phyloP scores from a whole-genome alignment of 2,113 vertebrate species.

The Brevimyrus niger region DNA sequence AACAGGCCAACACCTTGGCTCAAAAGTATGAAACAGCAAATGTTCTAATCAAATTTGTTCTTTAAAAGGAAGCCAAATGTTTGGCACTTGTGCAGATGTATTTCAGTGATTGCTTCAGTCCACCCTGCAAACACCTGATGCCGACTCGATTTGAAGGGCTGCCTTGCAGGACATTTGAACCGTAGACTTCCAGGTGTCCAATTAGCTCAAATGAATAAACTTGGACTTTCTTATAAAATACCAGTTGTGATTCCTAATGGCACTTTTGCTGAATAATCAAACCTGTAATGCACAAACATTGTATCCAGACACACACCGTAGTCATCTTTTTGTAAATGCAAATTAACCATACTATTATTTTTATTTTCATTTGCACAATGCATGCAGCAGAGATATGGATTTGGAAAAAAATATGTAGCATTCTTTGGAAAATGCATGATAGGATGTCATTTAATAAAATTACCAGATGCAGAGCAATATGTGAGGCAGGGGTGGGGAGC shows the following conservation, averaged over 20 bases:
- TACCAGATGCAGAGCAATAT: background rate
- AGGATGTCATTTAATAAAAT: background rate
- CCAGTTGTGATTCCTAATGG: background rate
- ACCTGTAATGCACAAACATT: background rate
- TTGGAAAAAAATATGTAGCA: background rate
- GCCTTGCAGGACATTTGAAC: background rate
- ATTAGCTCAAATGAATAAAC: background rate
- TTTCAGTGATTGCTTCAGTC: conserved; percentile 44
- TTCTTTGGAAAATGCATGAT: background rate
- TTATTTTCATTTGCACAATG: background rate
- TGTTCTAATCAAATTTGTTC: conserved; percentile 72
- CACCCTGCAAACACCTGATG: background rate
- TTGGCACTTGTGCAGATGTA: conserved; percentile 60
- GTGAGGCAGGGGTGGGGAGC: background rate
- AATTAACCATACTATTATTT: background rate
- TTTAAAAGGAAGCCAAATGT: conserved; percentile 67
- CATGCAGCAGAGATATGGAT: background rate
- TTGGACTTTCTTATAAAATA: background rate
- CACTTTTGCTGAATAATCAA: background rate
- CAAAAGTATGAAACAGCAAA: conserved; percentile 66
- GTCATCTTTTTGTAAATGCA: background rate
- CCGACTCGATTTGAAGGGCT: background rate
- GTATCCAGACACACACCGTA: background rate
- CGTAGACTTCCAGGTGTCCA: background rate
- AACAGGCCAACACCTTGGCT: conserved; percentile 61